phyloP scores from a whole-genome alignment of 2,113 vertebrate genomes.

The Smithornis capensis region DNA sequence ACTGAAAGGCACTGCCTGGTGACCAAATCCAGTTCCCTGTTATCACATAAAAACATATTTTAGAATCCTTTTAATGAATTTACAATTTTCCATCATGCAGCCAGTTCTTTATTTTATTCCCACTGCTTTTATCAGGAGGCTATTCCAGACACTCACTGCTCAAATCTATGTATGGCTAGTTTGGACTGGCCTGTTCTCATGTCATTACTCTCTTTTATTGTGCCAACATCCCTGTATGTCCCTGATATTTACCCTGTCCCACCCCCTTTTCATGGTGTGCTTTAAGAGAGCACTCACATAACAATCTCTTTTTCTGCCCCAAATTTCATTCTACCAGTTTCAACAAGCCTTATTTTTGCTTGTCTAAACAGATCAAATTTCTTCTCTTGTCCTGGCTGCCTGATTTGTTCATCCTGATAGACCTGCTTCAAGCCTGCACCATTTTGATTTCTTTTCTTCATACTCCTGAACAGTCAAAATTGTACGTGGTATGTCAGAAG shows the following conservation, averaged over 20 bases:
- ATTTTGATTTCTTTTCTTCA: not conserved
- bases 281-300: not conserved
- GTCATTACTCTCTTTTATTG: not conserved
- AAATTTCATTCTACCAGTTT: not conserved
- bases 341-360: not conserved
- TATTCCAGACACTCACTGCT: not conserved
- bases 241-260: not conserved
- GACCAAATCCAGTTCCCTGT: not conserved
- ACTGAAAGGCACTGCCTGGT: not conserved
- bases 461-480: not conserved
- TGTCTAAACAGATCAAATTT: not conserved
- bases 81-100: not conserved
- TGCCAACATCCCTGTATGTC: not conserved
- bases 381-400: not conserved
- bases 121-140: not conserved
- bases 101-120: not conserved
- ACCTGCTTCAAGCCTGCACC: not conserved
- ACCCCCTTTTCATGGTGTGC: not conserved
- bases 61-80: not conserved
- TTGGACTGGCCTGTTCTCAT: not conserved
- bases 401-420: not conserved
- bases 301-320: not conserved
- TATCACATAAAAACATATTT: not conserved
- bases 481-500: not conserved
- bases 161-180: not conserved